Conservation (phyloP, 2,888 invertebrate species). For the Zhuqinia jingwanae region DNA sequence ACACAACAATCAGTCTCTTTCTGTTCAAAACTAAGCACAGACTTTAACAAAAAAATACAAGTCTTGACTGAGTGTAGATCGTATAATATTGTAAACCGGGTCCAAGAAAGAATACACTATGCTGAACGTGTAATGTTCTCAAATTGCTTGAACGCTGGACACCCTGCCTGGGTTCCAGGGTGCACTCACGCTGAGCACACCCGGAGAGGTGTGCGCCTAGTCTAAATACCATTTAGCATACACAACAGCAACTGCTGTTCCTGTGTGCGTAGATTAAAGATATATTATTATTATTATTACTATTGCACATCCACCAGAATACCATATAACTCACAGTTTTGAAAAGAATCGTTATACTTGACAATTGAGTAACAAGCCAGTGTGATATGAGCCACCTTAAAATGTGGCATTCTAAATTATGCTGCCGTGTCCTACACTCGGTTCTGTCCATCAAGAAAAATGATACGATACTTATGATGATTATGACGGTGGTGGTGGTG, state of each 20-base stretch:
- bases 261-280: slow-evolving; percentile 40
- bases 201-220: slow-evolving; percentile 75
- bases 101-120: neutral
- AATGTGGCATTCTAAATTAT: slow-evolving; percentile 23
- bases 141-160: slow-evolving; percentile 70
- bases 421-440: neutral
- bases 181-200: slow-evolving; percentile 75
- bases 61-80: too few species aligned
- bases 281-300: too few species aligned
- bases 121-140: slow-evolving; percentile 56
- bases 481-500: too few species aligned
- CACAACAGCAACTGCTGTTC: slow-evolving; percentile 43
- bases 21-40: too few species aligned
- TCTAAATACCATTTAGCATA: slow-evolving; percentile 58
- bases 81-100: neutral
- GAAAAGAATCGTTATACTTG: slow-evolving; percentile 39
- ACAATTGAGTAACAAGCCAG: slow-evolving; percentile 68
- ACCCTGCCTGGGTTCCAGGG: slow-evolving; percentile 75
- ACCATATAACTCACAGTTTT: slow-evolving; percentile 3
- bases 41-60: too few species aligned
- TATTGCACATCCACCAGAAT: slow-evolving; percentile 13
- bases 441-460: slow-evolving; percentile 52
- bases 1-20: too few species aligned
- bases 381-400: slow-evolving; percentile 61
- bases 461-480: slow-evolving; percentile 52